Evolutionary conservation across 2,113 vertebrate genomes (phyloP), one percentile per base, ranked within the genome.

Genomic region (Gallinago paraguaiae): DNA sequence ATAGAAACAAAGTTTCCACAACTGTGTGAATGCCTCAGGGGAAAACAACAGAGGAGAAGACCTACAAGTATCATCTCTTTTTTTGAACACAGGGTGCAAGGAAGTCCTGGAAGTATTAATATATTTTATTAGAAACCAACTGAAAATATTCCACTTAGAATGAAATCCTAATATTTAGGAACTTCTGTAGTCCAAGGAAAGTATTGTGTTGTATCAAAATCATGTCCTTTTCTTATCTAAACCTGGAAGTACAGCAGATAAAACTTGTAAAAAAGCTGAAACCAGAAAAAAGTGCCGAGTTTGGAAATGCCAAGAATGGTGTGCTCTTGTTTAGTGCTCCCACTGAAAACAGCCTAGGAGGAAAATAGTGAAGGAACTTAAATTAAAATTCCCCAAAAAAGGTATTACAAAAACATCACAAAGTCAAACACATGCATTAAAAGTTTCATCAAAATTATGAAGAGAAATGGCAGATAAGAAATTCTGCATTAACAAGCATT

Each of bases 361-460:
- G 35, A 93, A 80, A 94, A 86, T 2, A 67, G 43, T 39, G 33
- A 88, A 90, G 11, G 28, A 83, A 77, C 10, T 86, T 51, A 11
- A 72, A 59, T 28, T 53, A 88, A 9, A 90, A 91, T 45, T 90
- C 1, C 1, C 0, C 2, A 18, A 70, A n/a, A 56, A 82, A 69
- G 5, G 39, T 90, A 59, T 82, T 91, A 88, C 19, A 39, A 53
- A 86, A 88, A 46, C 11, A 77, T 65, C 41, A 75, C 25, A 11
- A 41, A 50, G 59, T 90, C 59, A 94, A 88, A 28, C 15, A 78
- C 11, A 27, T 31, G 17, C 17, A 17, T 94, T 83, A 96, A 88
- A 86, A 90, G 63, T 82, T 92, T 93, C 51, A 86, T 86, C 56
- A 86, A 54, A 90, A 83, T 83, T 88, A 86, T 17, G 43, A 90